Base-by-base conservation (phyloP, 2,113 vertebrate genomes). In the Cichladusa arquata region DNA sequence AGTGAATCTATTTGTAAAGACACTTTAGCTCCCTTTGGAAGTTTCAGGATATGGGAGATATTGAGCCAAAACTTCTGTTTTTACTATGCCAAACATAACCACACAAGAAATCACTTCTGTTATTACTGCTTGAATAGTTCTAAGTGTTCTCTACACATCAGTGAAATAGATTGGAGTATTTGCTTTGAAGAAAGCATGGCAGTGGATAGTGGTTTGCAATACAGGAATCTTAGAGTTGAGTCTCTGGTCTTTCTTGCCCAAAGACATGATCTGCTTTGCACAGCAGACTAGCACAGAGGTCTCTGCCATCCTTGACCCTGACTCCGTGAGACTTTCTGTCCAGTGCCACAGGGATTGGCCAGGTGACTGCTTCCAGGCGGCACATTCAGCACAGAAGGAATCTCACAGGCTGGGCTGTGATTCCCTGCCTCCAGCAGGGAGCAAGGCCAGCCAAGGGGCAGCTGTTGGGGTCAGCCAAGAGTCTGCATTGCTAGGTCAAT, bases 281-380 rank as follows among this genome's bases (percentile, higher is more conserved):
- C 33, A 60, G 9, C 9, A 36, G 61, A 29, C 29, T 51, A 31
- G 16, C 62, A 40, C 12, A 9, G 8, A 40, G 22, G 20, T 80
- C n/a, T 64, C 53, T 76, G 16, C 5, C 9, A 17, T 25, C 57
- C 77, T 56, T 69, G 53, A 53, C 44, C n/a, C 58, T 16, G 19
- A 7, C 18, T 92, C 40, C 26, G 5, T 11, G 51, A 45, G 38
- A 6, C 13, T 66, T 83, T 86, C 26, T 61, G 31, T 48, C 31
- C 2, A 8, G 22, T 45, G 28, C 15, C 0, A 1, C 0, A 0
- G 47, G n/a, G 45, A 66, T 18, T 0, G 0, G 11, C 16, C 2
- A 3, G 14, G 47, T 23, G 47, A 47, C 38, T 71, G 65, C 42
- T 78, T 31, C 57, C 0, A 0, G 33, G 14, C 19, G 66, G 6